Percentiles rank a stretch among this genome's conserved stretches.
These are phyloP conservation scores for Parthenolecanium corni DNA, from an alignment of 2,888 invertebrate species.

Conservation along the genomic window DNA sequence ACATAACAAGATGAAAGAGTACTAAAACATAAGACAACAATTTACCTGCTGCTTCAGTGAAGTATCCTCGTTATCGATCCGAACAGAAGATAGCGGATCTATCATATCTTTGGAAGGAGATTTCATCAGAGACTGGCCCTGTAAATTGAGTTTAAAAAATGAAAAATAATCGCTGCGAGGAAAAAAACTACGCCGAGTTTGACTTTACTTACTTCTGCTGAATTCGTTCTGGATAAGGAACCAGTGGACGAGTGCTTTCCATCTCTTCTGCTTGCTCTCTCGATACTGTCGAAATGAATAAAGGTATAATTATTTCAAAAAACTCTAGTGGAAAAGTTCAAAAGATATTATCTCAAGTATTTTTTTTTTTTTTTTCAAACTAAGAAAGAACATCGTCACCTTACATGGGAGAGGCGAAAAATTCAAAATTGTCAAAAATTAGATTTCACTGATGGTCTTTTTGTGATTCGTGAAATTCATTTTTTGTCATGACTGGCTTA, in stretches of 20 bases:
- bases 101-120: constrained; percentile 9
- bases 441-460: too few relatives aligned
- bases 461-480: too few relatives aligned
- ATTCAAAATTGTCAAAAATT: too few relatives aligned
- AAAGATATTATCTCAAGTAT: too few relatives aligned
- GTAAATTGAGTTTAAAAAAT: not conserved
- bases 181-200: not conserved
- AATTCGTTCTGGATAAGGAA: constrained; percentile 33
- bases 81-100: not conserved
- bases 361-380: too few relatives aligned
- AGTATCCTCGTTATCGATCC: constrained; percentile 3
- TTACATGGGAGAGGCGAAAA: too few relatives aligned
- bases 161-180: not conserved
- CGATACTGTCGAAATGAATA: too few relatives aligned
- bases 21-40: not conserved
- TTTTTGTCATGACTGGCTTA: too few relatives aligned
- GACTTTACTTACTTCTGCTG: constrained; percentile 35
- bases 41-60: constrained; percentile 13
- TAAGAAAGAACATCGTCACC: too few relatives aligned
- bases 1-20: not conserved
- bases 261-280: not conserved
- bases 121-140: constrained; percentile 6
- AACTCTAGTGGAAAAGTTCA: too few relatives aligned
- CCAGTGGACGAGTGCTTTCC: constrained; percentile 22
- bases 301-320: too few relatives aligned